Evolutionary conservation across 2,797 vertebrate species (phyloP), one percentile per base, ranked within the genome.

Genomic region (Sphaeramia orbicularis): DNA sequence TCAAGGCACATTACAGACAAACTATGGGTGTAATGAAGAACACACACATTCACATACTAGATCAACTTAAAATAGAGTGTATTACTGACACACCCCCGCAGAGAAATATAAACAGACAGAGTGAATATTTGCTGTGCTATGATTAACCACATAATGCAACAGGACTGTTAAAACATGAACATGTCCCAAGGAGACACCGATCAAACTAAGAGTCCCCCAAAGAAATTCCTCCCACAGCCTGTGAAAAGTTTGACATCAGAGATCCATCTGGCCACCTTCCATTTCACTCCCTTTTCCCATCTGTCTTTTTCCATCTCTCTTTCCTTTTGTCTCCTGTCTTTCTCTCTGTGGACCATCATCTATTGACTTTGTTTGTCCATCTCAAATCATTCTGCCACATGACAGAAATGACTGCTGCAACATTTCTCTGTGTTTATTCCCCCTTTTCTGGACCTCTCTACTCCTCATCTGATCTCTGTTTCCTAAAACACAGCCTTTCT

Each of bases 221-320:
- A 85, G 80, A 76, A 48, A 68, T 82, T 75, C 73, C 83, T 88
- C 78, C 84, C 74, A 85, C 66, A n/a, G 61, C 64, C 84, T 84
- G 83, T 81, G 76, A 81, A 16, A 85, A 68, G 74, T 84, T 73
- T 68, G 54, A 68, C 68, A 54, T 58, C 35, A 6, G 36, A 67
- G 71, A 65, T 84, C 85, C 87, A 90, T 85, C 84, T 87, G 86
- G 79, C 47, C 57, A 10, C 45, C 62, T 62, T 78, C 65, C 62
- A 59, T 69, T 30, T 74, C 67, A 45, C 59, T 60, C 55, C 50
- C 40, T 55, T 60, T 60, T 27, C 53, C 74, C 66, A 71, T 84
- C 81, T 76, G 69, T 83, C 72, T 81, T 41, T 61, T 62, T 78
- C 51, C 61, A 52, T 65, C 67, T 21, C 58, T 65, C 55, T 42